Percentiles rank a stretch among this genome's conserved stretches.
Conservation (phyloP, 2,888 invertebrate species). For the Chalcosyrphus nemorum region DNA sequence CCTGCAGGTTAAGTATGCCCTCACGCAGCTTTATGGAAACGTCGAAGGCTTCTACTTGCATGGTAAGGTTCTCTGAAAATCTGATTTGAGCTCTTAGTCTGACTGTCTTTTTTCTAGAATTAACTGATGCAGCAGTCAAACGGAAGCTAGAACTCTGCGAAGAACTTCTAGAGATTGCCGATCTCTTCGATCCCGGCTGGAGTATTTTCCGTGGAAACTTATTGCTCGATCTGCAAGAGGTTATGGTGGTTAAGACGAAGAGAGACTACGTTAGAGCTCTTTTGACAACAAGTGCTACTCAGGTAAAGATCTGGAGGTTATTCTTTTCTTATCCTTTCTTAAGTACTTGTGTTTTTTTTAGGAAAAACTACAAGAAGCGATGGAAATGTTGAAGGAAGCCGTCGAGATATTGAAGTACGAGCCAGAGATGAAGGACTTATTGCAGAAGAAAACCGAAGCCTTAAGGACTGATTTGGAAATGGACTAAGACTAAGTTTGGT, state of each 20-base stretch:
- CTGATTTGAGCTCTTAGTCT: not conserved
- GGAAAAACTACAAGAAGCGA: conserved; percentile 84
- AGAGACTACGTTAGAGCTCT: conserved; percentile 83
- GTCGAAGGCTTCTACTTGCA: conserved; percentile 83
- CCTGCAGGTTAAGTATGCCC: conserved; percentile 87
- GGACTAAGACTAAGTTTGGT: conserved; percentile 65
- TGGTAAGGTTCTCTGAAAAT: conserved; percentile 80
- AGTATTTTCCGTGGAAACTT: conserved; percentile 86
- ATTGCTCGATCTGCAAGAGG: conserved; percentile 86
- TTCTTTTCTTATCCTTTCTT: too few relatives aligned
- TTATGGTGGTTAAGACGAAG: conserved; percentile 85
- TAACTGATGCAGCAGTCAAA: conserved; percentile 83
- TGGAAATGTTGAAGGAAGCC: conserved; percentile 85
- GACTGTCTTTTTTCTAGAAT: conserved; percentile 82
- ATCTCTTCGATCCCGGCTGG: conserved; percentile 86
- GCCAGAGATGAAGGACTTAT: conserved; percentile 83
- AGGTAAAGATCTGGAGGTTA: too few relatives aligned
- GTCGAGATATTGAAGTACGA: conserved; percentile 85
- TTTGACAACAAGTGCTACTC: conserved; percentile 83
- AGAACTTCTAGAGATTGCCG: conserved; percentile 86
- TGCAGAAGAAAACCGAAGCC: conserved; percentile 83
- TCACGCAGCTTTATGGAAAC: conserved; percentile 88
- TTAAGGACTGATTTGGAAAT: conserved; percentile 79
- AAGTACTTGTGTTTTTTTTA: conserved; percentile 76
- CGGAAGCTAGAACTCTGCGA: conserved; percentile 86